These are phyloP conservation scores for Centropus unirufus DNA, from an alignment of 2,113 vertebrate species.

Conservation along the genomic window DNA sequence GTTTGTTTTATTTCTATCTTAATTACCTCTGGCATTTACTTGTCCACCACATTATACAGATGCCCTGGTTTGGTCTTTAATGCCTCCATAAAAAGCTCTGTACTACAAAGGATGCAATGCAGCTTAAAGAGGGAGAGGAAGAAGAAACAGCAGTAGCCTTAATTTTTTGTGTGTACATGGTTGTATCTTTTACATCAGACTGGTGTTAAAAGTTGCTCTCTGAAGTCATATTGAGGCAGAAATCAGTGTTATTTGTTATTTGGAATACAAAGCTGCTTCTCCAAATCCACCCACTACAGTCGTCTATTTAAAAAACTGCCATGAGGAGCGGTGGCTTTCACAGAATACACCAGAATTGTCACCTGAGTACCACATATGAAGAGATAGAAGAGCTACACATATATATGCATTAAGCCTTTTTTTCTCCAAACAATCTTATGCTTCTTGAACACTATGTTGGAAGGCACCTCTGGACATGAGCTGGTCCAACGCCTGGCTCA, in stretches of 20 bases:
- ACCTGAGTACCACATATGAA: background rate
- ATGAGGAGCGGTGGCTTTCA: background rate
- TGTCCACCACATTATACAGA: background rate
- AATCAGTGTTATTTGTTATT: background rate
- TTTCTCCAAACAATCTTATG: background rate
- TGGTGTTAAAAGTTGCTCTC: background rate
- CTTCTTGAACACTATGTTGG: background rate
- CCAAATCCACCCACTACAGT: background rate
- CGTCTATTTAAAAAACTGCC: background rate
- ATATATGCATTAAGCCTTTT: background rate
- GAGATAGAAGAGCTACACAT: background rate
- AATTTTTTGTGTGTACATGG: background rate
- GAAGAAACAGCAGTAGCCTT: background rate
- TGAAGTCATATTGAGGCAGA: background rate
- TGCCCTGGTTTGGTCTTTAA: background rate
- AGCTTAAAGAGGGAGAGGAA: background rate
- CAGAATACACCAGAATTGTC: background rate
- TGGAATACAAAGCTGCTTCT: conserved; percentile 1
- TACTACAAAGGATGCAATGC: background rate
- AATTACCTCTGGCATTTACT: background rate
- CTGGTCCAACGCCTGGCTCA: background rate
- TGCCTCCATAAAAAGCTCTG: background rate
- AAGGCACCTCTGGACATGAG: background rate
- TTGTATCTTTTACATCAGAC: background rate
- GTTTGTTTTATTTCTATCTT: background rate